A percentile compares a stretch with the other conserved stretches of the same genome.
phyloP scores from a whole-genome alignment of 2,113 vertebrate species.

The Coracopsis vasa region DNA sequence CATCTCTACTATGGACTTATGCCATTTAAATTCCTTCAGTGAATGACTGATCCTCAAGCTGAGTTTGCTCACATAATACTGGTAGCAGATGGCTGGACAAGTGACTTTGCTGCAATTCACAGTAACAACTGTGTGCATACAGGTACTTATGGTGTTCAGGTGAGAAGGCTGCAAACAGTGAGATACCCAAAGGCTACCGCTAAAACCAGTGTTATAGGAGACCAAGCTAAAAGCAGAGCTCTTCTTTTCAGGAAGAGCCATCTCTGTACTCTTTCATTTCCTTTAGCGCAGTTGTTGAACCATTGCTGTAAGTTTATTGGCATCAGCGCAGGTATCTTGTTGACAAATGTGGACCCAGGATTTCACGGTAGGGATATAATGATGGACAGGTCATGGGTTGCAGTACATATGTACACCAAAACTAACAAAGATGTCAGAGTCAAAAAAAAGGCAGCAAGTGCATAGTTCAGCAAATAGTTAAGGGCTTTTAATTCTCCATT shows the following conservation, averaged over 20 bases:
- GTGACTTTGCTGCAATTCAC: neutral
- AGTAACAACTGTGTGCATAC: neutral
- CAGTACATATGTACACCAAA: neutral
- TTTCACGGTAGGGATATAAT: neutral
- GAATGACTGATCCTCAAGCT: neutral
- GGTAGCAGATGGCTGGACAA: neutral
- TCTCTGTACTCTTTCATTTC: neutral
- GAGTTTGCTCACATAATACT: neutral
- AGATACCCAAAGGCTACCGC: neutral
- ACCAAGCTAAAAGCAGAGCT: neutral
- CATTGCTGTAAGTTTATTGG: neutral
- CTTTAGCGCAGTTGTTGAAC: neutral
- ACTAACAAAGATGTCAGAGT: neutral
- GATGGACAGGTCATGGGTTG: neutral
- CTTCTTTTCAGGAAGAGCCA: neutral
- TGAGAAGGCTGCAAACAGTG: neutral
- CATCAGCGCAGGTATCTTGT: fast-evolving
- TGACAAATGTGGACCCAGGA: neutral
- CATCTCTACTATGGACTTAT: neutral
- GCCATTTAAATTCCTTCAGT: neutral
- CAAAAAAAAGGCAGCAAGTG: neutral
- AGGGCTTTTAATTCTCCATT: neutral
- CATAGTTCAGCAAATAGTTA: neutral
- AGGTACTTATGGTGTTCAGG: neutral
- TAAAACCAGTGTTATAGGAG: neutral